Evolutionary conservation across 2,888 invertebrate genomes (phyloP).

Genomic region (Heterodera filipjevi): DNA sequence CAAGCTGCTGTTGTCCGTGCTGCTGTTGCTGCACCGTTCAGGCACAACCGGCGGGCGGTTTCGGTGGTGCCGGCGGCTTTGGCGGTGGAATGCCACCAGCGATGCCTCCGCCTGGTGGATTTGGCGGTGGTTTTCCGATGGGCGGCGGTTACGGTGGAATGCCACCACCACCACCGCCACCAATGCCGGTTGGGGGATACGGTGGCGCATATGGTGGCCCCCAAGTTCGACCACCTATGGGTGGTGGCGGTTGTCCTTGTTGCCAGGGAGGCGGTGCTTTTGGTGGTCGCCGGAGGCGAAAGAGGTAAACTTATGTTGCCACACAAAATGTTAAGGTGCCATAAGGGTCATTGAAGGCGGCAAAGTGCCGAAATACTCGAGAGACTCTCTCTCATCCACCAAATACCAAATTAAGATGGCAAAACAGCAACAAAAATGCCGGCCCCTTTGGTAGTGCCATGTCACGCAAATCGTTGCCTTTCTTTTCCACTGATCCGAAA

Average conservation of each 20-base stretch:
- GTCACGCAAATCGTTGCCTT: neutral
- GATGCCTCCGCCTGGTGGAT: neutral
- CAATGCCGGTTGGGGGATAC: neutral
- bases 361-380: too few species aligned
- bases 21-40: constrained; percentile 32
- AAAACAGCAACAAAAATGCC: neutral
- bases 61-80: neutral
- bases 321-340: too few species aligned
- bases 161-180: neutral
- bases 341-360: neutral
- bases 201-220: constrained; percentile 1
- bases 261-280: constrained; percentile 3
- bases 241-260: constrained; percentile 5
- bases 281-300: constrained; percentile 3
- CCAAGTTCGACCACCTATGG: neutral
- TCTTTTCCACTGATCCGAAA: neutral
- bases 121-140: constrained; percentile 2
- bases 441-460: neutral
- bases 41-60: constrained; percentile 12
- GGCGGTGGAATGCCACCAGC: neutral
- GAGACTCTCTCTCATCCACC: neutral
- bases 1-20: constrained; percentile 24
- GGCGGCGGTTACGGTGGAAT: neutral
- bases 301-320: neutral
- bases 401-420: neutral